Conservation (phyloP, 1,140 invertebrate species). For the Pseudomyrmex flavicornis region DNA sequence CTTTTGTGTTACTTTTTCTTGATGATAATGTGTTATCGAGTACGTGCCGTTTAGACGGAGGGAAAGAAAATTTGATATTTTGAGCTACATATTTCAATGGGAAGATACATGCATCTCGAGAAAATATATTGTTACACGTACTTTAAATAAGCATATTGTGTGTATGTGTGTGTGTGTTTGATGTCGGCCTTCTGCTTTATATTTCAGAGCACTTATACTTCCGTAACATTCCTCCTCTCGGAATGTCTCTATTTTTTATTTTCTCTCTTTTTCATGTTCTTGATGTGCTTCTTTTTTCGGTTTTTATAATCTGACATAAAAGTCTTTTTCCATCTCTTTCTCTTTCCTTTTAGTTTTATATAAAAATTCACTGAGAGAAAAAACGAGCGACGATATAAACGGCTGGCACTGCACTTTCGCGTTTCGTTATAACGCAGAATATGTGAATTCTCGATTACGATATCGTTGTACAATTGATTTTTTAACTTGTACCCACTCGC, state of each 20-base stretch:
- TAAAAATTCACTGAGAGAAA: neutral
- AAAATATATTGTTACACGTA: neutral
- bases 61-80: constrained; percentile 20
- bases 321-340: neutral
- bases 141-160: neutral
- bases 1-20: constrained; percentile 21
- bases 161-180: neutral
- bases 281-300: neutral
- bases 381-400: neutral
- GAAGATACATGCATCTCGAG: neutral
- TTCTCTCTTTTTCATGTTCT: neutral
- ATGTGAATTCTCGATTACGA: constrained; percentile 12
- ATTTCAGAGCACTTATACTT: constrained; percentile 10
- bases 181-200: constrained; percentile 6
- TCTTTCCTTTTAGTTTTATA: neutral
- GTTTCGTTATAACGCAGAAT: neutral
- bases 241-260: constrained; percentile 6
- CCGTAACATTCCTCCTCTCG: neutral
- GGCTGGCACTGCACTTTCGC: neutral
- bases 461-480: constrained; percentile 14
- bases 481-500: neutral
- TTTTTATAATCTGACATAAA: constrained; percentile 26
- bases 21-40: constrained; percentile 42
- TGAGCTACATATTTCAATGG: neutral
- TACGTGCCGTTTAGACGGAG: neutral